phyloP scores from a whole-genome alignment of 2,888 invertebrate genomes.

The Crematogaster levior region DNA sequence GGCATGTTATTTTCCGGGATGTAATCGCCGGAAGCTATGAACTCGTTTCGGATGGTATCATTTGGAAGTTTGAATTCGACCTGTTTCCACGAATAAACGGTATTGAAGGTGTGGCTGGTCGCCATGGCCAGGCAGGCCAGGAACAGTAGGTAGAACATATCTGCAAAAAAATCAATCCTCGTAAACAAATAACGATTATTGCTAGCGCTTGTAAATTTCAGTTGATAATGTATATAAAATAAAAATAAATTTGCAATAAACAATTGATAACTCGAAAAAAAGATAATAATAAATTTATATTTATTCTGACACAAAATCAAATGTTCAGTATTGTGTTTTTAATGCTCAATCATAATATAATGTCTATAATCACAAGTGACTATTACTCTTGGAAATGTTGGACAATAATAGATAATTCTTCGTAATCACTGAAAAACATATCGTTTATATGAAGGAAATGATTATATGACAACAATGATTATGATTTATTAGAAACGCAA shows the following conservation, averaged over 20 bases:
- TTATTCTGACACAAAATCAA: not conserved
- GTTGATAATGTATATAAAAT: no score
- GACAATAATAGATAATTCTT: not conserved
- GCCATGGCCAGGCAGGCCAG: constrained; percentile 70
- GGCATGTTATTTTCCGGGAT: constrained; percentile 91
- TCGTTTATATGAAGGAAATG: not conserved
- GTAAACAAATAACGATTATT: not conserved
- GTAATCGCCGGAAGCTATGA: constrained; percentile 87
- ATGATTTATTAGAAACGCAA: not conserved
- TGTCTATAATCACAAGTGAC: not conserved
- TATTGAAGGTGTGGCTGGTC: constrained; percentile 74
- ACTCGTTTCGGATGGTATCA: constrained; percentile 73
- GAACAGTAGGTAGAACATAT: constrained; percentile 74
- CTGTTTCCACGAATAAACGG: constrained; percentile 79
- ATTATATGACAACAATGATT: not conserved
- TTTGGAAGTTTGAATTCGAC: constrained; percentile 82
- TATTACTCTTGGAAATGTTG: not conserved
- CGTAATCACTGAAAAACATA: not conserved
- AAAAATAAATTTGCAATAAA: not conserved
- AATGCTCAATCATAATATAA: not conserved
- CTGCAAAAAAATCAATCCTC: constrained; percentile 51
- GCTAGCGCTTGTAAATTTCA: not conserved
- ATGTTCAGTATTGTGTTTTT: not conserved
- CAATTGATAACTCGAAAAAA: not conserved
- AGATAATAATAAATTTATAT: not conserved